Evolutionary conservation across 1,140 invertebrate species (phyloP), one percentile per base, ranked within the genome.

Genomic region (Linepithema humile): DNA sequence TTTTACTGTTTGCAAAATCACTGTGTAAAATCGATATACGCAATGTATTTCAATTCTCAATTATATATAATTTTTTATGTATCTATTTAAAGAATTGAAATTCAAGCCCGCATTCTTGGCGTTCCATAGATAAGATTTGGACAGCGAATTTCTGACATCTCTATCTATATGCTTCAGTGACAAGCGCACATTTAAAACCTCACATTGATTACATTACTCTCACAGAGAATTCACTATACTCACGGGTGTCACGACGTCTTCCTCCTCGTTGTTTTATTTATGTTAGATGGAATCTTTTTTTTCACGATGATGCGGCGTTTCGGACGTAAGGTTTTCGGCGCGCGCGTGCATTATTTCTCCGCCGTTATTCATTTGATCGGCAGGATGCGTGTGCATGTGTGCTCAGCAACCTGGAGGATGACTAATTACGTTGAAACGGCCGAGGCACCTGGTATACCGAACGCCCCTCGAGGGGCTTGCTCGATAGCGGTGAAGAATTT

Each of bases 381-480:
- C 29, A 48, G 29, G 73, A 65, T 35, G 59, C 17, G 55, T 45
- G 26, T 38, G 3, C n/a, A 26, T 53, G 74, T 65, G 32, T 9
- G 74, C 43, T 12, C 23, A 29, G 45, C 17, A 78, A 78, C 75
- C 48, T 70, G 64, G 17, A 64, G 73, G 83, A 90, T 88, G 86
- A 90, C 85, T 90, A 90, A 89, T 87, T 90, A 83, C 73, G 40
- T 53, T 45, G 55, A 82, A 82, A 86, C 72, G 62, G 48, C 32
- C 53, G 67, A 64, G 74, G 86, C 90, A 91, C 85, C 88, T 89
- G 84, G 88, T 60, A 38, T 15, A 29, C 32, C 2, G 20, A 20
- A 15, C 62, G 73, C 23, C 50, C 65, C 12, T 43, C 23, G 59
- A 57, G 26, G 38, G 23, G 20, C 29, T 20, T 6, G 6, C 55